Conservation (phyloP, 2,113 vertebrate genomes). For the Rhinogobius similis region DNA sequence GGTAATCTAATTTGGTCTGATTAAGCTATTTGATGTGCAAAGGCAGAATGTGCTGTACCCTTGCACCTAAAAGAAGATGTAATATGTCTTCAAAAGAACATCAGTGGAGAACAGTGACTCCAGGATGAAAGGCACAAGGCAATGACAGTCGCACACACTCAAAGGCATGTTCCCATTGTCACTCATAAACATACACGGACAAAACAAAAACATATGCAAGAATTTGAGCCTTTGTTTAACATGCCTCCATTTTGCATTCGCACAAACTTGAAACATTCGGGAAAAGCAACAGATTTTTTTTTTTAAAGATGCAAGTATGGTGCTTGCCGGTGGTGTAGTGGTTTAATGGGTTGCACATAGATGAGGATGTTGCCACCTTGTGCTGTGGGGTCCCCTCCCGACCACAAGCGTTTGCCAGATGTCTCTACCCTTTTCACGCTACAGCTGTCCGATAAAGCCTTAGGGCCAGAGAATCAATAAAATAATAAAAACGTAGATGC, state of each 20-base stretch:
- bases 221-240: constrained; percentile 57
- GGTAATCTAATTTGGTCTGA: constrained; percentile 46
- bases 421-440: too few relatives aligned
- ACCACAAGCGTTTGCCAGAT: too few relatives aligned
- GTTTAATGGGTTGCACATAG: too few relatives aligned
- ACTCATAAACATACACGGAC: constrained; percentile 29
- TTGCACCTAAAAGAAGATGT: constrained; percentile 66
- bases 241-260: constrained; percentile 48
- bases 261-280: neutral
- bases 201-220: constrained; percentile 50
- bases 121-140: constrained; percentile 56
- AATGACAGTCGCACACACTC: constrained; percentile 55
- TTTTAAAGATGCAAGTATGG: neutral
- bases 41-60: constrained; percentile 55
- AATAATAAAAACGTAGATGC: neutral
- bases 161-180: constrained; percentile 44
- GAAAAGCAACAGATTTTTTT: too few relatives aligned
- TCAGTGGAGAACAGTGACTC: constrained; percentile 40
- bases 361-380: too few relatives aligned
- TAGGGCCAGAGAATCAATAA: too few relatives aligned
- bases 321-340: too few relatives aligned
- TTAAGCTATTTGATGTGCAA: constrained; percentile 56
- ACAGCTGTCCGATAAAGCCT: too few relatives aligned
- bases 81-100: constrained; percentile 65
- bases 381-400: too few relatives aligned